Conservation (phyloP, 2,888 invertebrate genomes). For the Hirtodrosophila confusa region DNA sequence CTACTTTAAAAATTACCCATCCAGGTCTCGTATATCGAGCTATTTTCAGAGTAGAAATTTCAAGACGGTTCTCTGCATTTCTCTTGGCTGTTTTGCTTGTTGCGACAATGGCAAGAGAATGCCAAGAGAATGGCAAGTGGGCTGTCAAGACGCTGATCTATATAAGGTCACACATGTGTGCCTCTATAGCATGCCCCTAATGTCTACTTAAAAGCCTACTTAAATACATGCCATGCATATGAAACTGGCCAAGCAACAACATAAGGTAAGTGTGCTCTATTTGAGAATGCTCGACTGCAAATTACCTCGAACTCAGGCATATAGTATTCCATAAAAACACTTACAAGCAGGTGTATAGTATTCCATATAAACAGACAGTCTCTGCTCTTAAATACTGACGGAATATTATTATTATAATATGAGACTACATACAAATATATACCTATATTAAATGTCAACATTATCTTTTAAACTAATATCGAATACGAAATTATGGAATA, state of each 20-base stretch:
- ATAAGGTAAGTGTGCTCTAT: slow-evolving; percentile 1
- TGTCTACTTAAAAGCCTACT: slow-evolving; percentile 78
- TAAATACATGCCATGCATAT: slow-evolving; percentile 74
- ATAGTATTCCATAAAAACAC: too few species aligned
- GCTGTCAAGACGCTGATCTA: slow-evolving; percentile 62
- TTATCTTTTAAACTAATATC: too few species aligned
- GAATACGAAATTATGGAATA: too few species aligned
- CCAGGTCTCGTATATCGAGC: slow-evolving; percentile 25
- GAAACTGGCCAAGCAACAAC: slow-evolving; percentile 45
- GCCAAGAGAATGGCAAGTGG: slow-evolving; percentile 53
- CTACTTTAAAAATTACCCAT: slow-evolving; percentile 13
- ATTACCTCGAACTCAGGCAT: slow-evolving; percentile 6
- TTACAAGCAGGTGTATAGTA: too few species aligned
- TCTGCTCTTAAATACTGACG: too few species aligned
- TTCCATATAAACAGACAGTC: too few species aligned
- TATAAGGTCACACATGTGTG: slow-evolving; percentile 71
- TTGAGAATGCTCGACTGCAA: background rate
- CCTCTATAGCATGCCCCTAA: slow-evolving; percentile 68
- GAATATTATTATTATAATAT: too few species aligned
- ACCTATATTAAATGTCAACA: too few species aligned
- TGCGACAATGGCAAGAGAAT: slow-evolving; percentile 13
- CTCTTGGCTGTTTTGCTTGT: slow-evolving; percentile 17
- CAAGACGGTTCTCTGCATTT: slow-evolving; percentile 52
- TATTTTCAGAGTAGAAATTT: slow-evolving; percentile 28
- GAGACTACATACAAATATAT: too few species aligned